Evolutionary conservation across 1,140 invertebrate genomes (phyloP).

Genomic region (Maconellicoccus hirsutus): DNA sequence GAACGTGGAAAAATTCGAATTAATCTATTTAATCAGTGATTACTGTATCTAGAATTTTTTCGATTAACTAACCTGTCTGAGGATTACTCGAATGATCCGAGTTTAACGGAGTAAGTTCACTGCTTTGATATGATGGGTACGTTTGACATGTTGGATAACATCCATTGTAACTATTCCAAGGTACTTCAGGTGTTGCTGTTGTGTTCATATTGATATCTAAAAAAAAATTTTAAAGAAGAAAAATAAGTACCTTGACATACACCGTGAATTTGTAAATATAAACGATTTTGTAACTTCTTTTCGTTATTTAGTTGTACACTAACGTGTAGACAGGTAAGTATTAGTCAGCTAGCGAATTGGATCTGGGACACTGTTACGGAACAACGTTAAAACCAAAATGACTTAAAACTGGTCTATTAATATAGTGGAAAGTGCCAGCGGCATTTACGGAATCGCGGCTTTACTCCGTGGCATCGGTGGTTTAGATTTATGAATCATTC

Average conservation of each 20-base stretch:
- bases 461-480: not conserved
- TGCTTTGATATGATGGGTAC: not conserved
- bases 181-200: not conserved
- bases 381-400: not conserved
- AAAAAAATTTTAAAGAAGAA: not conserved
- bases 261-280: not conserved
- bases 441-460: not conserved
- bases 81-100: not conserved
- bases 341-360: not conserved
- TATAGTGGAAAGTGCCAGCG: not conserved
- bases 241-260: too few relatives aligned
- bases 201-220: not conserved
- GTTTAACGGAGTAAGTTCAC: not conserved
- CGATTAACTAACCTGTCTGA: not conserved
- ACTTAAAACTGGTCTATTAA: constrained; percentile 1
- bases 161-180: not conserved
- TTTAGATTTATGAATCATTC: not conserved
- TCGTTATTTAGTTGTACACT: too few relatives aligned
- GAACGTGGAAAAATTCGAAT: not conserved
- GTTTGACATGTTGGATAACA: constrained; percentile 2
- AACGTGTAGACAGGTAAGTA: not conserved
- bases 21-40: too few relatives aligned
- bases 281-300: too few relatives aligned
- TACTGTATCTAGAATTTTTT: too few relatives aligned
- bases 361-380: not conserved